Evolutionary conservation across 2,113 vertebrate genomes (phyloP).

Genomic region (Echinops telfairi): DNA sequence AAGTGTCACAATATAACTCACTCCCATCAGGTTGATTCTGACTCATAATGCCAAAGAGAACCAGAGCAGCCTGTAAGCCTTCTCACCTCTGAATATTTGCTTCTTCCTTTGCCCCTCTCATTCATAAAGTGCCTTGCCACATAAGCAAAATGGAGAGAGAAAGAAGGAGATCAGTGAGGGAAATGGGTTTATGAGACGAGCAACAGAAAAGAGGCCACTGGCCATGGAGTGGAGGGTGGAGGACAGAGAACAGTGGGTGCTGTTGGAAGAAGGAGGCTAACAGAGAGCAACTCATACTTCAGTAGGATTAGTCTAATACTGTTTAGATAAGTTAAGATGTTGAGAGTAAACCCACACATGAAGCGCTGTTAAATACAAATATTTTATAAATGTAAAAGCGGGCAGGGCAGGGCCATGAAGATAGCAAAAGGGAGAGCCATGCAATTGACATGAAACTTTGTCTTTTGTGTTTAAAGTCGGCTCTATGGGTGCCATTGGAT

Average conservation of each 20-base stretch:
- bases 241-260: rapidly evolving
- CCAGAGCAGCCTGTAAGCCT: background rate
- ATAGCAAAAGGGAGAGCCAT: background rate
- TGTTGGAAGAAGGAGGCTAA: background rate
- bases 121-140: background rate
- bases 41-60: no score
- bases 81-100: background rate
- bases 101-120: background rate
- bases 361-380: background rate
- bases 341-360: background rate
- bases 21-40: no score
- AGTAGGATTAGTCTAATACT: background rate
- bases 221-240: background rate
- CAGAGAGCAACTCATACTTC: background rate
- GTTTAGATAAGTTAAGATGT: background rate
- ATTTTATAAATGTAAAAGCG: background rate
- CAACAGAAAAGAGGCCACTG: background rate
- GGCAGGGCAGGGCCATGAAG: background rate
- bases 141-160: background rate
- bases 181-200: background rate
- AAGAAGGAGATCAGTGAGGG: background rate
- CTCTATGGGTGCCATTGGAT: background rate
- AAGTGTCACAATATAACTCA: background rate
- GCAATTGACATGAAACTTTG: rapidly evolving
- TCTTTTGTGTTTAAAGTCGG: background rate